Evolutionary conservation across 2,888 invertebrate genomes (phyloP), one percentile per base, ranked within the genome.

Genomic region (Bimastos eiseni): DNA sequence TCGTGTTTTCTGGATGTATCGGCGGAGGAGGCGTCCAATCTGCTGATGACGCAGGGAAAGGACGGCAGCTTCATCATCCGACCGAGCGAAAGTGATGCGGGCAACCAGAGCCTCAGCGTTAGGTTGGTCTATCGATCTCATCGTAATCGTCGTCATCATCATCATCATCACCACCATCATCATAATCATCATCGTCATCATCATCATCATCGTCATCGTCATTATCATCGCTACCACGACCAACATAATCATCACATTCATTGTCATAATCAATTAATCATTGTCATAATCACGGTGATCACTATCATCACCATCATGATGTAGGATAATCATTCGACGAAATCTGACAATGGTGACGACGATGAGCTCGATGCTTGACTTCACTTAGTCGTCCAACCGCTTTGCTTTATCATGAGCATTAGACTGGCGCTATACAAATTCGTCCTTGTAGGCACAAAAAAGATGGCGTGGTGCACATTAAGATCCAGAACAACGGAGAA

Each of bases 401-500:
- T 55, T 24, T 55, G 55, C 19, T 70, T 70, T n/a, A 70, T n/a
- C 6, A 1, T 70, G 30, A 70, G 30, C 70, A 8, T n/a, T 11
- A n/a, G 3, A n/a, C 30, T 8, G n/a, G 70, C n/a, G n/a, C 70
- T 70, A 70, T n/a, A 70, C 70, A 70, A 70, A 70, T 70, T 30
- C n/a, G 30, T 86, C 36, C 0, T 34, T 33, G 37, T 94, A 97
- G 99, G 93, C 97, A 99, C 93, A 98, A n/a, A n/a, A n/a, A 97
- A 94, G 97, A 97, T 91, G 97, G 98, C 95, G 98, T 99, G 91
- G 99, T 99, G 89, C 99, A 99, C 96, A 99, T 99, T 93, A 99
- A 99, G 96, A 99, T 99, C 94, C 99, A 99, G 96, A 99, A 99
- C 95, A 98, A 98, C 94, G 99, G 98, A 49, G 99, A 99, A 95